Conservation (phyloP, 2,888 invertebrate species). For the Apamea monoglypha region DNA sequence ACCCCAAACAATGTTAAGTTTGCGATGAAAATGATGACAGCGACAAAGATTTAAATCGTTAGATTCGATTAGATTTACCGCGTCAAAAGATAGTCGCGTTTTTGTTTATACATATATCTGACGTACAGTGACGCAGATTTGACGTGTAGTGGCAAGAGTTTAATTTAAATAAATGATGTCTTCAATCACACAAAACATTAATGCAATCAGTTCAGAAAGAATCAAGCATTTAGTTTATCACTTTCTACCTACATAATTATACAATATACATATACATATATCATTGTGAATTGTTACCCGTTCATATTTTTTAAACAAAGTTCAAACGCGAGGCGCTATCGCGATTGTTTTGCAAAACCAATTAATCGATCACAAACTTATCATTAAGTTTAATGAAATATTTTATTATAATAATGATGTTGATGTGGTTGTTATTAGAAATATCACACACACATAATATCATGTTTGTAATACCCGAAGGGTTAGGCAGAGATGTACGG, state of each 20-base stretch:
- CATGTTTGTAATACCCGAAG: background rate
- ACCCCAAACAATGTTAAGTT: too few relatives aligned
- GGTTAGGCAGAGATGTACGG: too few relatives aligned
- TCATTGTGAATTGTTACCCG: conserved; percentile 23
- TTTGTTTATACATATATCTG: too few relatives aligned
- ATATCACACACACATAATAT: background rate
- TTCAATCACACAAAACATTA: background rate
- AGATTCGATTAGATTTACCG: too few relatives aligned
- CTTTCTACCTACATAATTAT: too few relatives aligned
- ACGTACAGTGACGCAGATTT: too few relatives aligned
- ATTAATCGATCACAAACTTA: conserved; percentile 16
- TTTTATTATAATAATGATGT: conserved; percentile 1
- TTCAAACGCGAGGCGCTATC: background rate
- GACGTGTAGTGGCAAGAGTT: too few relatives aligned
- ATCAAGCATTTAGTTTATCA: conserved; percentile 10
- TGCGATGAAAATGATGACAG: too few relatives aligned
- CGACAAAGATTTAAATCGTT: too few relatives aligned
- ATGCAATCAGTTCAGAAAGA: background rate
- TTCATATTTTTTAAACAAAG: conserved; percentile 43
- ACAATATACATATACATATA: background rate
- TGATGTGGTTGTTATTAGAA: background rate
- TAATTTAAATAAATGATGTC: background rate
- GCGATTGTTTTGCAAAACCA: conserved; percentile 28
- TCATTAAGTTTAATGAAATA: conserved; percentile 3
- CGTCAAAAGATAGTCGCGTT: too few relatives aligned